Evolutionary conservation across 2,888 invertebrate genomes (phyloP).

Genomic region (Nasonovia ribisnigri): DNA sequence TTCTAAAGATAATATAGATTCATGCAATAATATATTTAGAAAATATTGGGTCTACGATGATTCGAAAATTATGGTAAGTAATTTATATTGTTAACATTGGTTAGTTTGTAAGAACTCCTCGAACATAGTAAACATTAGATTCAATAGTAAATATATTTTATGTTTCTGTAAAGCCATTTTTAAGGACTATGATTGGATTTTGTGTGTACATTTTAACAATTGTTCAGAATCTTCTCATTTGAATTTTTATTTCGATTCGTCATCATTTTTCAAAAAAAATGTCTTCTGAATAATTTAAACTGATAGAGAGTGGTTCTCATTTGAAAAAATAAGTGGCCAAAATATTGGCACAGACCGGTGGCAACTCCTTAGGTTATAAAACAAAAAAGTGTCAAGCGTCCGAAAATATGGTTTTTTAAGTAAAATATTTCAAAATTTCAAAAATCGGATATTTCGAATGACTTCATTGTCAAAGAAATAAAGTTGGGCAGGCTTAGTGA

Average conservation of each 20-base stretch:
- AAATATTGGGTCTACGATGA: not conserved
- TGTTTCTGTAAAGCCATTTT: not conserved
- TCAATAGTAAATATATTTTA: not conserved
- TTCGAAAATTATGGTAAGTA: not conserved
- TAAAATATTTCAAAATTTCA: not conserved
- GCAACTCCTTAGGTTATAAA: too few relatives aligned
- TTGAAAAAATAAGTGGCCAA: accelerated
- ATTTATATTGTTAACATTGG: not conserved
- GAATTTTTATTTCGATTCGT: not conserved
- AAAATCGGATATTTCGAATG: not conserved
- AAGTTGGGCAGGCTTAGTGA: too few relatives aligned
- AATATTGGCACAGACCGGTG: not conserved
- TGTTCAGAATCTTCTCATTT: not conserved
- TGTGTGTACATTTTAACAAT: not conserved
- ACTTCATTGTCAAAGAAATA: too few relatives aligned
- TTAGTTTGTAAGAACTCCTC: not conserved
- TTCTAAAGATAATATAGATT: not conserved
- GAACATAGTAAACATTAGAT: not conserved
- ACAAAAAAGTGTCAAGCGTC: not conserved
- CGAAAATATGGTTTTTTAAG: not conserved
- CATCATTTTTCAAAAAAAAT: not conserved
- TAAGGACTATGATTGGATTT: not conserved
- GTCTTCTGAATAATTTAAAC: not conserved
- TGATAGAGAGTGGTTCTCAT: not conserved
- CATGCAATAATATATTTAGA: not conserved